Conservation (phyloP, 2,888 invertebrate genomes). For the Orthonychiurus folsomi region DNA sequence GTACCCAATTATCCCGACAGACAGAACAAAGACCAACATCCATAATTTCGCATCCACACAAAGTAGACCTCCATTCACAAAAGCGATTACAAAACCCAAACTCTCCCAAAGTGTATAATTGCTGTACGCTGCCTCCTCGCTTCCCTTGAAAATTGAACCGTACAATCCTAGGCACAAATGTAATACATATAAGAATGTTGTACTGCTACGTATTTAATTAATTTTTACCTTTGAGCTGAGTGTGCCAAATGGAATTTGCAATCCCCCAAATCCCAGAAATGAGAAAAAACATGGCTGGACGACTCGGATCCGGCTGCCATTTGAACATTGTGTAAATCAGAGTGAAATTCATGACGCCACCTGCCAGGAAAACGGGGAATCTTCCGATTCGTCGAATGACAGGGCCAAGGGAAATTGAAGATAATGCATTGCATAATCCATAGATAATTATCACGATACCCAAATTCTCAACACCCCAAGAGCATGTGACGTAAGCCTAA, state of each 20-base stretch:
- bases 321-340: conserved; percentile 70
- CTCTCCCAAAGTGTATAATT: conserved; percentile 90
- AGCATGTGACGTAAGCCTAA: conserved; percentile 72
- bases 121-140: conserved; percentile 82
- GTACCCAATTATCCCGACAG: conserved; percentile 67
- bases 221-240: conserved; percentile 77
- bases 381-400: conserved; percentile 87
- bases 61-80: conserved; percentile 65
- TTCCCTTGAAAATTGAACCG: conserved; percentile 39
- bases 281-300: conserved; percentile 71
- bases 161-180: conserved; percentile 17
- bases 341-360: conserved; percentile 63
- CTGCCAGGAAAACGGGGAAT: conserved; percentile 67
- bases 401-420: conserved; percentile 82
- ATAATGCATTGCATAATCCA: conserved; percentile 82
- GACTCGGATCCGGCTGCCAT: conserved; percentile 77
- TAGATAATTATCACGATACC: conserved; percentile 97
- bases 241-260: conserved; percentile 93
- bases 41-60: conserved; percentile 64
- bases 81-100: conserved; percentile 77
- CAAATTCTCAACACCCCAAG: conserved; percentile 80
- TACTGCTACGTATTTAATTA: neutral
- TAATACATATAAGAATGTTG: neutral
- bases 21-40: conserved; percentile 57
- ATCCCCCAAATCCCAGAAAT: conserved; percentile 89